These are phyloP conservation scores for Urophycis tenuis DNA, from an alignment of 2,797 vertebrate genomes.

Conservation along the genomic window DNA sequence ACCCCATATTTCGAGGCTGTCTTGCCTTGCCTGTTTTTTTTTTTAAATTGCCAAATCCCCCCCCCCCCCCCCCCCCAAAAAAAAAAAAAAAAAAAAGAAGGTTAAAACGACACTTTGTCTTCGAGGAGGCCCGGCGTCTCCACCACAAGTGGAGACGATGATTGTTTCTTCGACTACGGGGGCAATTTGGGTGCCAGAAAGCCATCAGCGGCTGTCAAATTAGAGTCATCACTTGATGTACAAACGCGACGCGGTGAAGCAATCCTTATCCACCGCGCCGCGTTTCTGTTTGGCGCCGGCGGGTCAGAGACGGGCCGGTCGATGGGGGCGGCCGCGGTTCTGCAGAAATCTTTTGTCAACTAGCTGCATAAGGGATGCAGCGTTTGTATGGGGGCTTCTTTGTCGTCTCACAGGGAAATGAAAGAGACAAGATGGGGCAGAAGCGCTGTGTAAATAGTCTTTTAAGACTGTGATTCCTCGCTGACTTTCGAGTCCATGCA, in stretches of 20 bases:
- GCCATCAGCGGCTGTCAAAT: constrained; percentile 36
- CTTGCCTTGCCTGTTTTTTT: constrained; percentile 12
- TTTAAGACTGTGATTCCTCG: not conserved
- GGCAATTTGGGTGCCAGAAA: constrained; percentile 31
- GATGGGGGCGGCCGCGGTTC: not conserved
- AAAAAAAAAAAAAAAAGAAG: not conserved
- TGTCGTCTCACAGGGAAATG: not conserved
- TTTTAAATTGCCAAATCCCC: not conserved
- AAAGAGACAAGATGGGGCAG: not conserved
- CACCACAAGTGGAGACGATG: constrained; percentile 11
- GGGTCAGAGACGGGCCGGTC: constrained; percentile 4
- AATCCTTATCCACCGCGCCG: constrained; percentile 46
- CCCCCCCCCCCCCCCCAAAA: too few species aligned
- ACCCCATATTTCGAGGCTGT: constrained; percentile 7
- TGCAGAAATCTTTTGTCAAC: not conserved
- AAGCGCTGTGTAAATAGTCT: not conserved
- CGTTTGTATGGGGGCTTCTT: not conserved
- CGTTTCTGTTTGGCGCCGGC: constrained; percentile 34
- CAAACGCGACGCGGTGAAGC: constrained; percentile 34
- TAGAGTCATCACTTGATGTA: constrained; percentile 30
- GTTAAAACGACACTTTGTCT: constrained; percentile 16
- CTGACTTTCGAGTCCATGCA: too few species aligned
- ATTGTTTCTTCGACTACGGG: constrained; percentile 13
- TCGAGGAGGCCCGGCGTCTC: constrained; percentile 22
- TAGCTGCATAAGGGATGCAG: not conserved